phyloP scores from a whole-genome alignment of 2,888 invertebrate genomes.

The Ochlodes sylvanus region DNA sequence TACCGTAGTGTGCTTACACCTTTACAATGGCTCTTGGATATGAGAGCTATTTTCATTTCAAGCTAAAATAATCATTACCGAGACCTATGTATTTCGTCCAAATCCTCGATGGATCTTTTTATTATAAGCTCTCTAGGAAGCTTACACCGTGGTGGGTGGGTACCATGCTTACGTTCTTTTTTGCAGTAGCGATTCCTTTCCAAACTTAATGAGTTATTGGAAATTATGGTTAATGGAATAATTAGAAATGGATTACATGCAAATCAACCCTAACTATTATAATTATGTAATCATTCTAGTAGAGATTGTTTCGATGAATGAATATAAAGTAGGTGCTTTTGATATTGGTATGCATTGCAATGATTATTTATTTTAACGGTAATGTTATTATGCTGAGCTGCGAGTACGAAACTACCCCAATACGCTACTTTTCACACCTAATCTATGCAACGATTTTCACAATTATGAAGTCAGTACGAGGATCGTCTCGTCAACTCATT shows the following conservation, averaged over 20 bases:
- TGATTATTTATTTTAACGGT: too few species aligned
- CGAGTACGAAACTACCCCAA: neutral
- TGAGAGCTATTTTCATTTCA: neutral
- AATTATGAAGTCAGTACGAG: constrained; percentile 9
- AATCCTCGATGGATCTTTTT: too few species aligned
- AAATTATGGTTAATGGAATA: too few species aligned
- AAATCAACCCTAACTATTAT: neutral
- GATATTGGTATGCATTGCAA: neutral
- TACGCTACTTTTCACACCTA: neutral
- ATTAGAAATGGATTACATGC: neutral
- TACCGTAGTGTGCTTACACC: constrained; percentile 17
- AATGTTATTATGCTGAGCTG: too few species aligned
- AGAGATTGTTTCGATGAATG: too few species aligned
- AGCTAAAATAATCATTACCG: neutral
- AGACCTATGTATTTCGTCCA: too few species aligned
- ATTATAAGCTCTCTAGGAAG: too few species aligned
- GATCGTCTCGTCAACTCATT: constrained; percentile 29
- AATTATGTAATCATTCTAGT: too few species aligned
- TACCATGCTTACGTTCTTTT: too few species aligned
- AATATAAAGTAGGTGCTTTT: neutral
- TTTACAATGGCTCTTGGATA: constrained; percentile 4
- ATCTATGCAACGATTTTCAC: constrained; percentile 21
- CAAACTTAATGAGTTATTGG: too few species aligned
- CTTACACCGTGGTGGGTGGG: too few species aligned
- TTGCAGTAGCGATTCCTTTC: too few species aligned